These are phyloP conservation scores for Tyria jacobaeae DNA, from an alignment of 2,888 invertebrate genomes.

Conservation along the genomic window DNA sequence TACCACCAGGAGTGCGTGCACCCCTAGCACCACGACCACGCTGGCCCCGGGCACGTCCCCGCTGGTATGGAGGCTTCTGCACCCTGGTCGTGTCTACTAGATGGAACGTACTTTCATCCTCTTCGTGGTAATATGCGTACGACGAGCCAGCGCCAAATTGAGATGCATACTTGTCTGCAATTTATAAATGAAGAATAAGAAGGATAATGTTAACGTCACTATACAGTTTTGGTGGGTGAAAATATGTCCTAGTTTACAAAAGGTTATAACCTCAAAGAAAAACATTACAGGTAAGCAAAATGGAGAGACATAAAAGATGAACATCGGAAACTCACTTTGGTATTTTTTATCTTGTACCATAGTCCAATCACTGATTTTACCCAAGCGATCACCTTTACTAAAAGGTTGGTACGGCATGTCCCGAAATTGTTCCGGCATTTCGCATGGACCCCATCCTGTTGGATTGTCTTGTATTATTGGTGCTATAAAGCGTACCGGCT, in stretches of 20 bases:
- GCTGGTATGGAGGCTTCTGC: slow-evolving; percentile 96
- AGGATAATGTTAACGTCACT: background rate
- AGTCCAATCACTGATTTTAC: slow-evolving; percentile 99
- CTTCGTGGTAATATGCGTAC: slow-evolving; percentile 99
- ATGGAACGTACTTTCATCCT: slow-evolving; percentile 99
- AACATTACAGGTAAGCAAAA: background rate
- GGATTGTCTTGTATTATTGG: slow-evolving; percentile 94
- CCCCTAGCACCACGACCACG: slow-evolving; percentile 91
- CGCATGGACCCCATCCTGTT: slow-evolving; percentile 98
- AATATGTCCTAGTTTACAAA: background rate
- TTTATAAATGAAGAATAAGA: background rate
- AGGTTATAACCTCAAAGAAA: slow-evolving; percentile 68
- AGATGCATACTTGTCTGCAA: slow-evolving; percentile 94
- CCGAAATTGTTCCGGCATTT: slow-evolving; percentile 96
- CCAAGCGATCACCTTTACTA: slow-evolving; percentile 98
- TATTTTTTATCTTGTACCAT: slow-evolving; percentile 98
- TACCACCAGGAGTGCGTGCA: slow-evolving; percentile 89
- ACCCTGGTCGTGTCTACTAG: slow-evolving; percentile 97
- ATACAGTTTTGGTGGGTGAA: background rate
- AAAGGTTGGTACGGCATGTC: slow-evolving; percentile 99
- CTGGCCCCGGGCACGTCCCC: slow-evolving; percentile 94
- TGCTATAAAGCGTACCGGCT: slow-evolving; percentile 89
- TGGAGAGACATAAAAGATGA: background rate
- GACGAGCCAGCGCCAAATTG: slow-evolving; percentile 98
- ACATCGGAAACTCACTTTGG: slow-evolving; percentile 88